Conservation (phyloP, 2,888 invertebrate genomes). For the Apamea monoglypha region DNA sequence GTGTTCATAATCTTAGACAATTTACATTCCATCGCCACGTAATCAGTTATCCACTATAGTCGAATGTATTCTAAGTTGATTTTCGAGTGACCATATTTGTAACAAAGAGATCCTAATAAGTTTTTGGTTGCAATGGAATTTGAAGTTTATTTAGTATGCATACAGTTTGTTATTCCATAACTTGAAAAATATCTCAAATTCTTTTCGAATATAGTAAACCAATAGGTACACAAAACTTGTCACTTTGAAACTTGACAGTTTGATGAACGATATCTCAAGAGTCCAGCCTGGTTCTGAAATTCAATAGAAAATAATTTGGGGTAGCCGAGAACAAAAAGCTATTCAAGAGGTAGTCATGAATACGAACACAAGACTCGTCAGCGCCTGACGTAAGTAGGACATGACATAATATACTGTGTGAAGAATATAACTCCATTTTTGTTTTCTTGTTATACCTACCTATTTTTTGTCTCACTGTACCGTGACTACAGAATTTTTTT, state of each 20-base stretch:
- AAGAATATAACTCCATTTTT: conserved; percentile 40
- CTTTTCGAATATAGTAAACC: background rate
- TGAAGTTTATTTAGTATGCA: background rate
- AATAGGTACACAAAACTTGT: conserved; percentile 27
- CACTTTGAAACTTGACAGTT: conserved; percentile 53
- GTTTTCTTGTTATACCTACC: conserved; percentile 24
- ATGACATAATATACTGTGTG: conserved; percentile 44
- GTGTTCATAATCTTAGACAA: background rate
- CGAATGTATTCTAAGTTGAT: background rate
- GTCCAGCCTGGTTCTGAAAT: conserved; percentile 53
- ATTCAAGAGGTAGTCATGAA: conserved; percentile 65
- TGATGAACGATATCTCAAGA: conserved; percentile 57
- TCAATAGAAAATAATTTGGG: conserved; percentile 63
- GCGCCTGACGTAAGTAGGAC: conserved; percentile 61
- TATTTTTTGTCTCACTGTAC: conserved; percentile 36
- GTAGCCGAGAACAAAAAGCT: conserved; percentile 57
- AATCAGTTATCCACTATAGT: background rate
- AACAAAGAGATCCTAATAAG: background rate
- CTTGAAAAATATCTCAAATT: background rate
- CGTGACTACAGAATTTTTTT: conserved; percentile 6
- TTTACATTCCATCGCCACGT: background rate
- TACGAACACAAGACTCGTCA: conserved; percentile 63
- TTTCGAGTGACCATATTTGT: background rate
- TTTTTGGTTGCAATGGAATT: background rate
- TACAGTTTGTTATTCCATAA: background rate